Evolutionary conservation across 2,113 vertebrate species (phyloP).

Genomic region (Odocoileus virginianus): DNA sequence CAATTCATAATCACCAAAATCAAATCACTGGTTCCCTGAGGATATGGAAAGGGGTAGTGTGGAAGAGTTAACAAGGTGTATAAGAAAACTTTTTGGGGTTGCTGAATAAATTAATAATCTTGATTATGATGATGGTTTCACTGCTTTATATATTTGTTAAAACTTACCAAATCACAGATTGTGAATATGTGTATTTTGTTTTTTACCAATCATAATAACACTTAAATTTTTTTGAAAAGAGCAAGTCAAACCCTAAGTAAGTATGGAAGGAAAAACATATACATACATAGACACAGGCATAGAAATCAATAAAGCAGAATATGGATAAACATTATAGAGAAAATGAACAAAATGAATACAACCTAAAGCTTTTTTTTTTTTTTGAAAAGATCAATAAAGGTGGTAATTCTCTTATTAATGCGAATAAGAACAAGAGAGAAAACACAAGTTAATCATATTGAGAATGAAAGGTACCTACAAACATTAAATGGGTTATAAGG

Average conservation of each 20-base stretch:
- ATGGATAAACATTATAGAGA: neutral
- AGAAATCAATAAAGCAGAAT: neutral
- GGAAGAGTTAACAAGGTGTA: neutral
- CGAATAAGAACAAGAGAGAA: neutral
- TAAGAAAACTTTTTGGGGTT: neutral
- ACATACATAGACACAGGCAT: neutral
- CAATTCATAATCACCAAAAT: neutral
- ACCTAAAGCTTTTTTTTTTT: neutral
- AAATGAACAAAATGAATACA: neutral
- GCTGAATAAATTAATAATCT: neutral
- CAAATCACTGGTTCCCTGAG: neutral
- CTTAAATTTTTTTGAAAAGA: neutral
- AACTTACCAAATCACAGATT: neutral
- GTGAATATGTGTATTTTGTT: neutral
- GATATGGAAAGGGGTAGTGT: too few species aligned
- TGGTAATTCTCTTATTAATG: neutral
- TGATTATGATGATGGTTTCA: neutral
- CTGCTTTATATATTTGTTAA: neutral
- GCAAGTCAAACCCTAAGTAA: neutral
- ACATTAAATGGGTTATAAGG: neutral
- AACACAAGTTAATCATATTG: neutral
- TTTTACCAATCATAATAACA: neutral
- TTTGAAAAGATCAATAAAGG: neutral
- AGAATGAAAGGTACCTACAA: neutral
- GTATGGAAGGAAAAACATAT: neutral